phyloP scores from a whole-genome alignment of 2,797 vertebrate species.

The Acanthopagrus latus region DNA sequence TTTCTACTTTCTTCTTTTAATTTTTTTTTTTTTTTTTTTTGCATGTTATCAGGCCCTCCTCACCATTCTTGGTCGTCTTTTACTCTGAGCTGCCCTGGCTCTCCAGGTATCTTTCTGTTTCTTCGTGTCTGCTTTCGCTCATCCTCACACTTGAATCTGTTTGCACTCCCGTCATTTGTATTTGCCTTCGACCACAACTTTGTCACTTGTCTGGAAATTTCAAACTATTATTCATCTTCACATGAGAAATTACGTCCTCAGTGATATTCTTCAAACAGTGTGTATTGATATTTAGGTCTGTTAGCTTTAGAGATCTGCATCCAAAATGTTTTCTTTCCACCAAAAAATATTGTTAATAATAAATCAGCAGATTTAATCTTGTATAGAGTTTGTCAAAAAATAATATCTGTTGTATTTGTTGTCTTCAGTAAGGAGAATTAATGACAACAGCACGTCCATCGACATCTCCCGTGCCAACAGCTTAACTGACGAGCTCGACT shows the following conservation, averaged over 20 bases:
- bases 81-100: conserved; percentile 80
- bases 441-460: conserved; percentile 71
- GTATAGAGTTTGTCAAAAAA: neutral
- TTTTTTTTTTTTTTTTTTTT: conserved; percentile 39
- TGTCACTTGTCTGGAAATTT: neutral
- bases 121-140: conserved; percentile 11
- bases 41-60: conserved; percentile 75
- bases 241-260: neutral
- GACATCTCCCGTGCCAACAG: conserved; percentile 88
- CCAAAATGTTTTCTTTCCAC: neutral
- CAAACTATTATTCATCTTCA: neutral
- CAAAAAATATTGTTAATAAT: neutral
- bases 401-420: neutral
- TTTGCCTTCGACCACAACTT: neutral
- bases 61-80: conserved; percentile 87
- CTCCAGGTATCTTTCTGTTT: conserved; percentile 80
- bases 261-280: neutral
- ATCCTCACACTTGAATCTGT: neutral
- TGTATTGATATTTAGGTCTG: neutral
- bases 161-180: neutral
- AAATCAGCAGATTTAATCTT: neutral
- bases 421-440: conserved; percentile 76
- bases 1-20: conserved; percentile 23
- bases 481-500: conserved; percentile 88
- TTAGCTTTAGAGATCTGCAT: neutral